These are phyloP conservation scores for Oryzias javanicus DNA, from an alignment of 2,113 vertebrate genomes.

Conservation along the genomic window DNA sequence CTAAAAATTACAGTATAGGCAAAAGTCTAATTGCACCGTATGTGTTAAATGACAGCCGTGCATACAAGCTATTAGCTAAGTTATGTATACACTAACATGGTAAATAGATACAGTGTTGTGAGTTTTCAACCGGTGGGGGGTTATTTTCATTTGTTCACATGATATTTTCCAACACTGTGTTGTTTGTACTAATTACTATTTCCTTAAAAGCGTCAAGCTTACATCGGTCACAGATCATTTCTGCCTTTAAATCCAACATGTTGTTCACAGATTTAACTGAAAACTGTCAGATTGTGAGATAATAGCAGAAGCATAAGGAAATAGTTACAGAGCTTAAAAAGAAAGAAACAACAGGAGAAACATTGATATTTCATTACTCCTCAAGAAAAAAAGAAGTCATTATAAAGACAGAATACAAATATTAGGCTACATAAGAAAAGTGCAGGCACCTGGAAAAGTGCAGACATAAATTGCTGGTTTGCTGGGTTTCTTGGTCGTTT, in stretches of 20 bases:
- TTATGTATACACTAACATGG: constrained; percentile 38
- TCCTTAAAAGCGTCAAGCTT: constrained; percentile 52
- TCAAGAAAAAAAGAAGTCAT: constrained; percentile 25
- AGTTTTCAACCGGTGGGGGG: constrained; percentile 36
- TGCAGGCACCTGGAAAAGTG: constrained; percentile 66
- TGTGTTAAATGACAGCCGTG: constrained; percentile 31
- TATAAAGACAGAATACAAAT: constrained; percentile 39
- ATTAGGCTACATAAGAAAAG: constrained; percentile 70
- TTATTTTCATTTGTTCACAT: constrained; percentile 25
- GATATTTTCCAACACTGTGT: constrained; percentile 45
- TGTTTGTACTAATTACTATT: constrained; percentile 53
- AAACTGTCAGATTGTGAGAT: constrained; percentile 21
- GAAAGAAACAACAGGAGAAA: constrained; percentile 26
- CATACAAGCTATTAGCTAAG: constrained; percentile 18
- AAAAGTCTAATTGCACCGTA: constrained; percentile 46
- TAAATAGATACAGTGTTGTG: constrained; percentile 36
- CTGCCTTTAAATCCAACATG: constrained; percentile 36
- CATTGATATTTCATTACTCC: constrained; percentile 20
- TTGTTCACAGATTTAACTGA: constrained; percentile 37
- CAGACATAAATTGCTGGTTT: constrained; percentile 62
- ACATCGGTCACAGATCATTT: constrained; percentile 44
- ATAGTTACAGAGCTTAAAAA: constrained; percentile 25
- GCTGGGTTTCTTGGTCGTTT: constrained; percentile 52
- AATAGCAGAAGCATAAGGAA: constrained; percentile 41
- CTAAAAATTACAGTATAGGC: constrained; percentile 48